Evolutionary conservation across 2,797 vertebrate genomes (phyloP).

Genomic region (Rhynchonycteris naso): DNA sequence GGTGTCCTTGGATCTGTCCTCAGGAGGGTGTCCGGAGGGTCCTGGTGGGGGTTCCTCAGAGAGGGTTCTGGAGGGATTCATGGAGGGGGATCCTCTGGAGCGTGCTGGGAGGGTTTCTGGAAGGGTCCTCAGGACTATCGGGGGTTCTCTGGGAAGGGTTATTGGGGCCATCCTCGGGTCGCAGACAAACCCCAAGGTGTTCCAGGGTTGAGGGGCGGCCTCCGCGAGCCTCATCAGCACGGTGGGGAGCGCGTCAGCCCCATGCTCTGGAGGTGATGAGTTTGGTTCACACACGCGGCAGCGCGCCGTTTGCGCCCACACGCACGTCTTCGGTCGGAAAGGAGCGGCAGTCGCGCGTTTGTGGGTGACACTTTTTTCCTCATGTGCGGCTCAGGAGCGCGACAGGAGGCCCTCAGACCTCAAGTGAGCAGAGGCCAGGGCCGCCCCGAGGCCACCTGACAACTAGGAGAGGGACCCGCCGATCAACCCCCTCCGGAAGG

Average conservation of each 20-base stretch:
- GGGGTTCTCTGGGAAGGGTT: background rate
- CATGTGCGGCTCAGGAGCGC: too few species aligned
- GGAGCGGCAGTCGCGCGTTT: background rate
- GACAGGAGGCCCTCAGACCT: background rate
- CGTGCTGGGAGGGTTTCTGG: too few species aligned
- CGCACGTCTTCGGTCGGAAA: background rate
- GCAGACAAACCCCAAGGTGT: background rate
- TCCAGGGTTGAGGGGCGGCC: too few species aligned
- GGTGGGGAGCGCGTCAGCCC: background rate
- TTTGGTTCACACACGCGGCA: background rate
- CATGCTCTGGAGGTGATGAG: background rate
- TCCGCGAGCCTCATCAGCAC: background rate
- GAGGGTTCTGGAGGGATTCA: background rate
- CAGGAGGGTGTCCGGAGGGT: background rate
- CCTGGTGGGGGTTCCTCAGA: background rate
- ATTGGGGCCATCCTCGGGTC: background rate
- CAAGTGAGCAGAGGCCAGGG: background rate
- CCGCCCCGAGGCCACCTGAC: accelerated
- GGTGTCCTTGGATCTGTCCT: background rate
- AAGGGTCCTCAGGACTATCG: background rate
- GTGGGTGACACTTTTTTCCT: background rate
- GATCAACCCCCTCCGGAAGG: too few species aligned
- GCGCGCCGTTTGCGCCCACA: background rate
- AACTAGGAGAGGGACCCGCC: accelerated
- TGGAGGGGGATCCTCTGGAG: background rate